Evolutionary conservation across 2,888 invertebrate species (phyloP).

Genomic region (Lacanobia oleracea): DNA sequence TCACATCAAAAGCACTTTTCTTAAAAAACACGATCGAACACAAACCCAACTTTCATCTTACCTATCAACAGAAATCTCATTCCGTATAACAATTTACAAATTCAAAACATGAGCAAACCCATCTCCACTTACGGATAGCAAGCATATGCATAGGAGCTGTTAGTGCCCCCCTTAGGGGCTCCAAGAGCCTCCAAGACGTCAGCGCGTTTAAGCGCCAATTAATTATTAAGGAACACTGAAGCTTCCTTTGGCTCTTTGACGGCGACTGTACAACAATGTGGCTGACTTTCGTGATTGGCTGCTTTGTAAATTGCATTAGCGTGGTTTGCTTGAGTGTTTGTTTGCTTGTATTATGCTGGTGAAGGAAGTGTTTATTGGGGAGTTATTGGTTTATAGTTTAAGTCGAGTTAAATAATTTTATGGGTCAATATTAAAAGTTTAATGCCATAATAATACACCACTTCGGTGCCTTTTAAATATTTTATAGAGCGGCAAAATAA

Average conservation of each 20-base stretch:
- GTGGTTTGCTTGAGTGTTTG: constrained; percentile 75
- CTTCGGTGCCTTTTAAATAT: background rate
- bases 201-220: constrained; percentile 89
- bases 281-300: constrained; percentile 87
- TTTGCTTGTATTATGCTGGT: constrained; percentile 48
- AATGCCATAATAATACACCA: background rate
- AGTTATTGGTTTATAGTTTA: constrained; percentile 24
- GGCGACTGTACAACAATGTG: constrained; percentile 88
- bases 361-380: constrained; percentile 29
- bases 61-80: constrained; percentile 58
- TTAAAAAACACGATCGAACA: constrained; percentile 13
- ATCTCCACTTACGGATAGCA: constrained; percentile 73
- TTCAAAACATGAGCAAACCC: constrained; percentile 73
- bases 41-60: constrained; percentile 12
- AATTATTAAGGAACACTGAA: constrained; percentile 88
- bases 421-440: background rate
- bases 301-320: constrained; percentile 87
- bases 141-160: constrained; percentile 84
- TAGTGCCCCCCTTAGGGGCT: constrained; percentile 81
- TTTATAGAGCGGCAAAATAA: too few species aligned
- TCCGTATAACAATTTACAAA: constrained; percentile 65
- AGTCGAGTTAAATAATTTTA: background rate
- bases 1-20: background rate
- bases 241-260: constrained; percentile 89
- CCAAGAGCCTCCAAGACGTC: constrained; percentile 87